These are phyloP conservation scores for Calliphora vomitoria DNA, from an alignment of 2,888 invertebrate species.

Conservation along the genomic window DNA sequence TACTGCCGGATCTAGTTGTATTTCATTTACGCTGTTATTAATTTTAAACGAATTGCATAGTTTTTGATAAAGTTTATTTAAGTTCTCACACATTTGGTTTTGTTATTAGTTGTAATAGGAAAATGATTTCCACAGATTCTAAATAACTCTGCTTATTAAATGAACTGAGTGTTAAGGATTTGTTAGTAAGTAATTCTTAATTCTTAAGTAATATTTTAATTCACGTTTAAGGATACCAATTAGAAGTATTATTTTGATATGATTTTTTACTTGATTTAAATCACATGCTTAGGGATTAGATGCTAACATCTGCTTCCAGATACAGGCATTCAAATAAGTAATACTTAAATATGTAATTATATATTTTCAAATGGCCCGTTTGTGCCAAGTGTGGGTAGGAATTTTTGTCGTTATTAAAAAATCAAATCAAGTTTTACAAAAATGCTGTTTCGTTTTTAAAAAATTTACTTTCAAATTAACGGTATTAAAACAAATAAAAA, in stretches of 20 bases:
- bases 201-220: no score
- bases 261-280: no score
- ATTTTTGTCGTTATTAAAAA: not conserved
- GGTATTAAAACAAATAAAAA: not conserved
- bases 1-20: conserved; percentile 24
- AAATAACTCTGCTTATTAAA: no score
- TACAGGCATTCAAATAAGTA: not conserved
- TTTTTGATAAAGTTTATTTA: not conserved
- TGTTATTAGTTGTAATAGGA: no score
- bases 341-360: not conserved
- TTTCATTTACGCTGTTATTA: not conserved
- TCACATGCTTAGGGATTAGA: not conserved
- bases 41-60: not conserved
- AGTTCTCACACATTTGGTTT: no score
- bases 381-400: not conserved
- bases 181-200: no score
- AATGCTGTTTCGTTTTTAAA: conserved; percentile 15
- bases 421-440: conserved; percentile 29
- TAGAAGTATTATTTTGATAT: no score
- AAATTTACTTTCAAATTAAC: conserved; percentile 25
- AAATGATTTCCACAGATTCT: no score
- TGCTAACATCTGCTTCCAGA: not conserved
- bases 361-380: not conserved
- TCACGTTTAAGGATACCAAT: no score
- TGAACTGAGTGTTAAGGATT: no score